Base-by-base conservation (phyloP, 2,113 vertebrate genomes). In the Morone saxatilis region DNA sequence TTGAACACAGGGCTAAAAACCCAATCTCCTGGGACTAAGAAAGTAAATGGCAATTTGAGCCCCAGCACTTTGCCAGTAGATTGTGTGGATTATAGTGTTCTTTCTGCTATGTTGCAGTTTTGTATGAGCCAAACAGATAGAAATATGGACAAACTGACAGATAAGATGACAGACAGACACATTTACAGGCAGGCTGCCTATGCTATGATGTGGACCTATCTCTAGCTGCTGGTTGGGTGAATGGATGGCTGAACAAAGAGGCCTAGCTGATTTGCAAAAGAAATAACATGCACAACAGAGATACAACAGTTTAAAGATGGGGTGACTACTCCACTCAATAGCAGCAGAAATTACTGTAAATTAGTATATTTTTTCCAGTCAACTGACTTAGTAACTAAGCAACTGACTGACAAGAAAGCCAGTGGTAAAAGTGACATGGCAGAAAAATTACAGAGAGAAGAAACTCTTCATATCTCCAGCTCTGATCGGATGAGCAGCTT, bases 31-130 rank as follows among this genome's bases (percentile, higher is more conserved):
- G 79, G 66, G 91, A 91, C 81, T 76, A 75, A 8, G 22, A 81
- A 85, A 85, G 85, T 88, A 89, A 91, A 92, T 91, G 91, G 85
- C 86, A 89, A 87, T 90, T 89, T 89, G 73, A 91, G 81, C 88
- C 61, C 65, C 59, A 85, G 75, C 85, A 89, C 80, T 89, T 92
- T 89, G 72, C 71, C 81, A 86, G 81, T 88, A 90, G 86, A 93
- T 89, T 71, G 79, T 83, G 43, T 70, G 81, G 89, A 89, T 90
- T 90, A 88, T 90, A 76, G 70, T 81, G 79, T 78, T 88, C 81
- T 80, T 60, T 85, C 69, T 82, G 76, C 83, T 78, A 82, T 88
- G 86, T 85, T 89, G 76, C 86, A 76, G 71, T 63, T 81, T 54
- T 69, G 66, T 68, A 70, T 84, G 63, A 72, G 63, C 22, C 73